A percentile compares a stretch with the other conserved stretches of the same genome.
phyloP scores from a whole-genome alignment of 2,797 vertebrate species.

The Nothura maculosa region DNA sequence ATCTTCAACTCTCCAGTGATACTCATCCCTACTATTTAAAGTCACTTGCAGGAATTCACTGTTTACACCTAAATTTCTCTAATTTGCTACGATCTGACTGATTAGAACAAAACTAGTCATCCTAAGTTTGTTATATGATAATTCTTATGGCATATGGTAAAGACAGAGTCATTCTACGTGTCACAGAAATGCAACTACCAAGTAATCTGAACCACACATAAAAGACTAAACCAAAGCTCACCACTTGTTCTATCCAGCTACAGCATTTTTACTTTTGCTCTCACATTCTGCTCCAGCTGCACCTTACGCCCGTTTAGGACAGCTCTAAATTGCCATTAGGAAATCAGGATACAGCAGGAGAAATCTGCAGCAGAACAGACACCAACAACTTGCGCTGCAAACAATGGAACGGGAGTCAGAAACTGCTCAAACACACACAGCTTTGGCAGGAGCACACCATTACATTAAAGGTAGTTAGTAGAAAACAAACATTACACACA shows the following conservation, averaged over 20 bases:
- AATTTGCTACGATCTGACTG: background rate
- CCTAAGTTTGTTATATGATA: background rate
- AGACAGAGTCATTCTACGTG: background rate
- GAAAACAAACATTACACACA: constrained; percentile 19
- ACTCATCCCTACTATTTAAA: background rate
- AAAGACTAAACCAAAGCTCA: background rate
- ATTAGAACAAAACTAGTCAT: background rate
- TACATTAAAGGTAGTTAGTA: background rate
- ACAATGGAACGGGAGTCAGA: background rate
- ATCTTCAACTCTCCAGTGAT: background rate
- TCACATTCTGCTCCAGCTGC: background rate
- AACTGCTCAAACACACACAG: background rate
- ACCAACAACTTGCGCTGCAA: background rate
- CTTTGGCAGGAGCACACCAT: constrained; percentile 8
- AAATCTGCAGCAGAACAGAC: background rate
- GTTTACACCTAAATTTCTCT: background rate
- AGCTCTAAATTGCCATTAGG: background rate
- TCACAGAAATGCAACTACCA: background rate
- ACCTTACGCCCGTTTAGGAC: background rate
- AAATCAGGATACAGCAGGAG: background rate
- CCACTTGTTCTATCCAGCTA: background rate
- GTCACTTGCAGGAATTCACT: background rate
- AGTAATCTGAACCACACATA: background rate
- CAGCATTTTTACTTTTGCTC: background rate
- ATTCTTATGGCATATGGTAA: background rate